These are phyloP conservation scores for Bos javanicus DNA, from an alignment of 2,113 vertebrate genomes.

Conservation along the genomic window DNA sequence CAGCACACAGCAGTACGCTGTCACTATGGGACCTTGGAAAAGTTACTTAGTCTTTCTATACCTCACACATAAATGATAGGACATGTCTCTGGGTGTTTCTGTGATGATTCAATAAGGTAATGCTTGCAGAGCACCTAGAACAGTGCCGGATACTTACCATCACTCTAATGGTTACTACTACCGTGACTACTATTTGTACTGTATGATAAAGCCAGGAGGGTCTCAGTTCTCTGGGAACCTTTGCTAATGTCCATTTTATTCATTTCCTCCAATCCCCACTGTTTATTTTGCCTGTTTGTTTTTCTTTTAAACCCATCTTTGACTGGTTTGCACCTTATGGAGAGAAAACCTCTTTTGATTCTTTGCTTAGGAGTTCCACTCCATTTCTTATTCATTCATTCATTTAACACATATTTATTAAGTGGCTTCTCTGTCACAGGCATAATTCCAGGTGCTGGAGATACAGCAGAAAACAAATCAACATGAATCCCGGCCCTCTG, in stretches of 20 bases:
- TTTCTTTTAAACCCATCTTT: neutral
- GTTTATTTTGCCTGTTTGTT: neutral
- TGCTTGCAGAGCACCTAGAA: neutral
- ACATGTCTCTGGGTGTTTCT: rapidly evolving
- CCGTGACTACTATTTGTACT: too few species aligned
- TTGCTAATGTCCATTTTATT: neutral
- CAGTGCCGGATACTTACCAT: neutral
- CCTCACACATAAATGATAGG: neutral
- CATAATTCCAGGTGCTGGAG: neutral
- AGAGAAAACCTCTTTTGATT: neutral
- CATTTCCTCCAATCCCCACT: neutral
- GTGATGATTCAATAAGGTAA: neutral
- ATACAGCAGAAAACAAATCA: neutral
- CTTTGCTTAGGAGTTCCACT: neutral
- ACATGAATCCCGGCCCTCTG: neutral
- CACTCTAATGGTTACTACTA: rapidly evolving
- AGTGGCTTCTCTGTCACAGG: neutral
- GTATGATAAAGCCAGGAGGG: neutral
- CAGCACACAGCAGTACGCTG: neutral
- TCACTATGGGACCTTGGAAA: neutral
- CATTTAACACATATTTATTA: neutral
- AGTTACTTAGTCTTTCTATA: neutral
- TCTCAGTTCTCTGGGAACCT: neutral
- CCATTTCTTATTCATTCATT: neutral
- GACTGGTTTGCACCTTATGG: neutral